phyloP scores from a whole-genome alignment of 2,888 invertebrate species.

The Drosophila parthenogenetica region DNA sequence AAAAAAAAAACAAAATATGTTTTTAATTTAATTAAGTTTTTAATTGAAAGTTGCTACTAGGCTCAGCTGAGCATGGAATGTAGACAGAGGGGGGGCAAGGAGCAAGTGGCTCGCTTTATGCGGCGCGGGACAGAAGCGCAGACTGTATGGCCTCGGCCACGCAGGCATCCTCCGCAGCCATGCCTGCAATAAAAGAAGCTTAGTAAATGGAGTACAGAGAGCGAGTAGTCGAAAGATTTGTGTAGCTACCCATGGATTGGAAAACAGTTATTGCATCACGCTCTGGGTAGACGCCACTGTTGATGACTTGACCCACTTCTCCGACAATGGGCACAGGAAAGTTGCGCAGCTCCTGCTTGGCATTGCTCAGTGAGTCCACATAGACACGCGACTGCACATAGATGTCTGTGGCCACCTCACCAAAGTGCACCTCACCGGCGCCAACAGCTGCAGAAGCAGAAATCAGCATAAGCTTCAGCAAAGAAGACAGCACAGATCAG shows the following conservation, averaged over 20 bases:
- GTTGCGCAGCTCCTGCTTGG: conserved; percentile 86
- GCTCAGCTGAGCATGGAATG: too few species aligned
- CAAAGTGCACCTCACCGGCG: conserved; percentile 85
- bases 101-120: background rate
- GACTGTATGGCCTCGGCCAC: conserved; percentile 86
- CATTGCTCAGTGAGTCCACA: conserved; percentile 86
- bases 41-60: too few species aligned
- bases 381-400: conserved; percentile 86
- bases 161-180: conserved; percentile 88
- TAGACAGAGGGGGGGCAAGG: too few species aligned
- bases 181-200: conserved; percentile 85
- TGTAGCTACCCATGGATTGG: conserved; percentile 88
- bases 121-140: conserved; percentile 27
- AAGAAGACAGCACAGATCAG: background rate
- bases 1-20: conserved; percentile 33
- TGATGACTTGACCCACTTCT: conserved; percentile 87
- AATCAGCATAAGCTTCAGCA: background rate
- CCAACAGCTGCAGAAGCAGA: conserved; percentile 86
- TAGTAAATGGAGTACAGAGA: too few species aligned
- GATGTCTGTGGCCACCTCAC: conserved; percentile 86
- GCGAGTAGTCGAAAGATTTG: too few species aligned
- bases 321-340: conserved; percentile 86
- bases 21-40: conserved; percentile 1
- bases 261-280: conserved; percentile 86
- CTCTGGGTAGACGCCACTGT: conserved; percentile 71